Conservation (phyloP, 1,140 invertebrate species). For the Antheraea pernyi region DNA sequence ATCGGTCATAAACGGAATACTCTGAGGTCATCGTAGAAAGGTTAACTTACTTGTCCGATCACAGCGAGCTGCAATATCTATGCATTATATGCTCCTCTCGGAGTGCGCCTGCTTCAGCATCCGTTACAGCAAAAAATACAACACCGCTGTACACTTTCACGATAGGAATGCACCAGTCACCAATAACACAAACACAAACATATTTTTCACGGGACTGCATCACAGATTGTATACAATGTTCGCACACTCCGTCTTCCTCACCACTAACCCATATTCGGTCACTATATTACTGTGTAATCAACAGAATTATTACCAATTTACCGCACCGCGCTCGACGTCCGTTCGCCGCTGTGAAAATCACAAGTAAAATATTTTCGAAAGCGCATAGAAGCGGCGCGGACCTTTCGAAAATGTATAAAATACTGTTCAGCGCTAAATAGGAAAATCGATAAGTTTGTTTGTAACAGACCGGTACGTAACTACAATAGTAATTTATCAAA, state of each 20-base stretch:
- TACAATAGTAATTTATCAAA: conserved; percentile 78
- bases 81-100: conserved; percentile 15
- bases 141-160: conserved; percentile 67
- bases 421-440: conserved; percentile 67
- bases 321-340: conserved; percentile 65
- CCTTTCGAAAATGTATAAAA: conserved; percentile 72
- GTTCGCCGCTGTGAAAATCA: conserved; percentile 65
- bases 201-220: conserved; percentile 30
- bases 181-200: conserved; percentile 53
- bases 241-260: conserved; percentile 37
- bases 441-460: conserved; percentile 74
- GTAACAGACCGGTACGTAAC: conserved; percentile 60
- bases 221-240: conserved; percentile 37
- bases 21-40: conserved; percentile 29
- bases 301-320: conserved; percentile 76
- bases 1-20: conserved; percentile 9
- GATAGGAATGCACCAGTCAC: conserved; percentile 69
- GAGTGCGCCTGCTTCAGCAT: conserved; percentile 34
- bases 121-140: conserved; percentile 65
- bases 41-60: conserved; percentile 34
- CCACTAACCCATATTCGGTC: conserved; percentile 74
- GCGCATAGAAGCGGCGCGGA: conserved; percentile 63
- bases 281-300: conserved; percentile 72
- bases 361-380: conserved; percentile 73
- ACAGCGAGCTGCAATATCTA: conserved; percentile 11